Evolutionary conservation across 92 coral and sea anemone genomes (phyloP), one percentile per base, ranked within the genome.

Genomic region (Chrysogorgia sp.): DNA sequence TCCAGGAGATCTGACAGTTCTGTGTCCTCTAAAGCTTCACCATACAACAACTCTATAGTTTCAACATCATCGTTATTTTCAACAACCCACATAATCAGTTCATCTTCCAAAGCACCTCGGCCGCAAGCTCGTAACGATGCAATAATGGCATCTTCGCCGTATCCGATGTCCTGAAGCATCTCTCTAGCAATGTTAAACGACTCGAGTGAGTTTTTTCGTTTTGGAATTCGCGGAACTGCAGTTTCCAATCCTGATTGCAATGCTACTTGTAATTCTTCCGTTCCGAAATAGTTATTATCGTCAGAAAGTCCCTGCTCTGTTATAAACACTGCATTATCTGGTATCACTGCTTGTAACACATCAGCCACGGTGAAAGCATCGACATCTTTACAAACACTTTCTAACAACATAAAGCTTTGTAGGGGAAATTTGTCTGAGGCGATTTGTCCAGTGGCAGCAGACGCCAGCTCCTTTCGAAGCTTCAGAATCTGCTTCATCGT

Each of bases 81-180:
- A 6, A 90, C 34, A 59, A 86, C 86, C 94, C 96, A 90, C 56
- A 88, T 58, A 4, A 92, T 52, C 0, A 92, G 85, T 31, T 92
- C 96, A 21, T 81, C 85, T 57, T 63, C 86, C 1, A 77, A 71
- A 53, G 70, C 81, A 40, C 79, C 74, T 15, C 60, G 76, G 40
- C 89, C 87, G 71, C 96, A 85, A 1, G 83, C 88, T 3, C 78
- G 49, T 59, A 92, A 80, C 32, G 97, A 96, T 15, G 97, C 97
- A 17, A 87, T 19, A 19, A 87, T 87, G 67, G 83, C 78, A 31
- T 90, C 90, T 48, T 92, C 97, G 19, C 86, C 66, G 7, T 50
- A 85, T 17, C 67, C 84, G 53, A 75, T 85, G 48, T 63, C 76
- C 62, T 53, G 74, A 24, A 81, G 84, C 47, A 75, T 71, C 63